A percentile compares a stretch with the other conserved stretches of the same genome.
Conservation (phyloP, 2,888 invertebrate genomes). For the Pollenia amentaria region DNA sequence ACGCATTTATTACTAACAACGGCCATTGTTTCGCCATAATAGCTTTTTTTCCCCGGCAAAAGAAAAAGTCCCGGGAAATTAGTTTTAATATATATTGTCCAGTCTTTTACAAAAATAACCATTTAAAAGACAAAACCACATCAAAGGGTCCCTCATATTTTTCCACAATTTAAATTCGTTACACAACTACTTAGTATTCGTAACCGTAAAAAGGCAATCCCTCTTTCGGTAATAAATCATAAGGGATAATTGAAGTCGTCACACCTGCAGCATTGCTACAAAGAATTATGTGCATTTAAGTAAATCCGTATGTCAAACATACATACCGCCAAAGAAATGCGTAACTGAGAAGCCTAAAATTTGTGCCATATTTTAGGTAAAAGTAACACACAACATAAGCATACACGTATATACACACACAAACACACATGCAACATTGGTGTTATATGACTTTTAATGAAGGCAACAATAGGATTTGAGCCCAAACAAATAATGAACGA, state of each 20-base stretch:
- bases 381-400: constrained; percentile 22
- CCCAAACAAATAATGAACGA: constrained; percentile 1
- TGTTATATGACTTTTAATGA: constrained; percentile 15
- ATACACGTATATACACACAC: too few relatives aligned
- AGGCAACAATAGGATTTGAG: constrained; percentile 5
- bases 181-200: constrained; percentile 2
- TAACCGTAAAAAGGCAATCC: not conserved
- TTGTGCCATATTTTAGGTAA: constrained; percentile 46
- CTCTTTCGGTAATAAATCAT: constrained; percentile 61
- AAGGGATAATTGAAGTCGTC: constrained; percentile 67
- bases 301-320: constrained; percentile 41
- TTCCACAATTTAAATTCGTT: constrained; percentile 39
- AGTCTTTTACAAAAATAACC: not conserved
- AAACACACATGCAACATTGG: not conserved
- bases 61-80: too few relatives aligned
- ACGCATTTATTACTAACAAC: too few relatives aligned
- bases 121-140: not conserved
- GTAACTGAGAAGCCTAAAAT: constrained; percentile 67
- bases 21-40: too few relatives aligned
- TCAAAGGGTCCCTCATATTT: not conserved
- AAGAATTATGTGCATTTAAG: constrained; percentile 34
- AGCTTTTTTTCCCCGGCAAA: too few relatives aligned
- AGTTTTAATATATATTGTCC: not conserved
- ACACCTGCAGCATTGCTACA: constrained; percentile 63
- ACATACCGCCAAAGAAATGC: constrained; percentile 62